These are phyloP conservation scores for Bovichtus diacanthus DNA, from an alignment of 2,797 vertebrate genomes.

Conservation along the genomic window DNA sequence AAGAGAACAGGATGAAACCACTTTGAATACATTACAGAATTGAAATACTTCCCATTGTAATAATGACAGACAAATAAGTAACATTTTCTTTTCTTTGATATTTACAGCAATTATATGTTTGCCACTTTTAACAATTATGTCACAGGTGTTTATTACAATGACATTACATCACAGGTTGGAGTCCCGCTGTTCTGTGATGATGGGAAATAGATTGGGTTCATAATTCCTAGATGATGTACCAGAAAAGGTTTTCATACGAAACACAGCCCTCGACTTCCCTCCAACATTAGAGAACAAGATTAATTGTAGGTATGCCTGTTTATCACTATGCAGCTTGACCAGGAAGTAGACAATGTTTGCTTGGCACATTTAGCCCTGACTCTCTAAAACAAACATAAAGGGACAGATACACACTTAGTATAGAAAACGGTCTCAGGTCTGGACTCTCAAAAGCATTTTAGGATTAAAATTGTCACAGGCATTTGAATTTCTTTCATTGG, in stretches of 20 bases:
- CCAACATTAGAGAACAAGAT: slow-evolving; percentile 47
- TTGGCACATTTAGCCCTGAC: slow-evolving; percentile 77
- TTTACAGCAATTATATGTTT: slow-evolving; percentile 82
- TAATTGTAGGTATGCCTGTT: slow-evolving; percentile 24
- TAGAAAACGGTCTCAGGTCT: slow-evolving; percentile 64
- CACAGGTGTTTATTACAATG: slow-evolving; percentile 69
- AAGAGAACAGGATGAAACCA: slow-evolving; percentile 70
- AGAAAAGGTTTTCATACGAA: slow-evolving; percentile 45
- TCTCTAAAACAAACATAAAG: slow-evolving; percentile 68
- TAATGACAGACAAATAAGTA: slow-evolving; percentile 75
- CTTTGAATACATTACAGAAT: slow-evolving; percentile 78
- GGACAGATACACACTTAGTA: slow-evolving; percentile 68
- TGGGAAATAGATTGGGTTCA: slow-evolving; percentile 48
- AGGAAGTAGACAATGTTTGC: slow-evolving; percentile 70
- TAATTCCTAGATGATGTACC: slow-evolving; percentile 56
- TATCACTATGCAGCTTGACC: slow-evolving; percentile 64
- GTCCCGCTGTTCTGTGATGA: slow-evolving; percentile 71
- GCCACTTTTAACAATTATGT: slow-evolving; percentile 72
- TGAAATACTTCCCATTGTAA: slow-evolving; percentile 71
- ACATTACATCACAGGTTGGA: slow-evolving; percentile 68
- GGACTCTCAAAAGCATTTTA: slow-evolving; percentile 59
- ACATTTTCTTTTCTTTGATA: slow-evolving; percentile 75
- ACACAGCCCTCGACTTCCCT: slow-evolving; percentile 48
- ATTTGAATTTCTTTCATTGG: slow-evolving; percentile 53
- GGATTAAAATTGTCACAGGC: slow-evolving; percentile 57